A percentile compares a stretch with the other conserved stretches of the same genome.
Evolutionary conservation across 64 coral and sea anemone species (phyloP).

Genomic region (Stichodactyla helianthus): DNA sequence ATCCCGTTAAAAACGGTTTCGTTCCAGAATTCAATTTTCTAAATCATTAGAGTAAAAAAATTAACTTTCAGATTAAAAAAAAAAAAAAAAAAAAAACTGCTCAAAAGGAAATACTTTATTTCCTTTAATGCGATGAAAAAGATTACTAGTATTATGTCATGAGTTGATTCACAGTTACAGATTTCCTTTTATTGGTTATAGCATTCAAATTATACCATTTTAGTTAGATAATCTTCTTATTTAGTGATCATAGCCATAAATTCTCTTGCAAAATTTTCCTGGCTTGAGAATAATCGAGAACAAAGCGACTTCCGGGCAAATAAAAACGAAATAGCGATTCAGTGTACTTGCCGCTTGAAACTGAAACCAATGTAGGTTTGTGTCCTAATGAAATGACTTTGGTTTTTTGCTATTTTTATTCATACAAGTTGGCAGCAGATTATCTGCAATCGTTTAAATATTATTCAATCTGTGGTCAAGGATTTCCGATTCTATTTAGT

Average conservation of each 20-base stretch:
- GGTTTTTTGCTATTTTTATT: background rate
- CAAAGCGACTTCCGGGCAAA: background rate
- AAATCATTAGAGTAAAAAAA: background rate
- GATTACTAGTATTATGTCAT: background rate
- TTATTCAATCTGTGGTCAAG: background rate
- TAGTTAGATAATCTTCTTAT: too few species aligned
- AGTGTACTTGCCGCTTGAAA: too few species aligned
- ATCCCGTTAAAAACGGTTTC: background rate
- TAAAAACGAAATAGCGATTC: background rate
- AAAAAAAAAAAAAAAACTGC: background rate
- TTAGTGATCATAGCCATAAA: too few species aligned
- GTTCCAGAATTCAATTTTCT: background rate
- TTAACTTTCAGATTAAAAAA: background rate
- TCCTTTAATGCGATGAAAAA: background rate
- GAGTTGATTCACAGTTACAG: too few species aligned
- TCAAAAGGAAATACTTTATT: background rate
- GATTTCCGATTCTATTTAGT: constrained; percentile 15
- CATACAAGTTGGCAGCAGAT: background rate
- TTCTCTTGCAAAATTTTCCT: too few species aligned
- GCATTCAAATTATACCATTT: too few species aligned
- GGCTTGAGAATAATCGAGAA: background rate
- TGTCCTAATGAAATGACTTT: background rate
- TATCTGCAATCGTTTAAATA: background rate
- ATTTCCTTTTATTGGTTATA: too few species aligned
- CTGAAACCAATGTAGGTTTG: background rate